These are phyloP conservation scores for Chrysoperla carnea DNA, from an alignment of 1,140 invertebrate genomes.

Conservation along the genomic window DNA sequence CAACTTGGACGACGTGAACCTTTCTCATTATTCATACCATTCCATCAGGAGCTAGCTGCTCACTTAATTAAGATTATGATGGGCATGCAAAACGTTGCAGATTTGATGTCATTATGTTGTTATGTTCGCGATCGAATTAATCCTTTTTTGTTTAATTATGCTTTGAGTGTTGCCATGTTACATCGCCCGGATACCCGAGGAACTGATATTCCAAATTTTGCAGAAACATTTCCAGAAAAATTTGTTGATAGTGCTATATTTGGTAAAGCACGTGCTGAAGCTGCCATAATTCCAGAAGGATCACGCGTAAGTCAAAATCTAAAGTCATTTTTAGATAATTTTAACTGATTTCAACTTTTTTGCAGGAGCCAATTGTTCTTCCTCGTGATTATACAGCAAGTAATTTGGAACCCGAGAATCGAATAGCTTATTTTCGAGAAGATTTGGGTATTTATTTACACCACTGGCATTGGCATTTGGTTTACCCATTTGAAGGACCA, in stretches of 20 bases:
- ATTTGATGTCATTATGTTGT: constrained; percentile 46
- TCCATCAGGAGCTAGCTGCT: constrained; percentile 45
- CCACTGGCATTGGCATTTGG: constrained; percentile 76
- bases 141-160: constrained; percentile 61
- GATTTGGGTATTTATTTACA: constrained; percentile 55
- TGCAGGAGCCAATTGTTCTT: constrained; percentile 39
- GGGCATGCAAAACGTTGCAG: constrained; percentile 47
- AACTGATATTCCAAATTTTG: constrained; percentile 46
- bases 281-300: constrained; percentile 39
- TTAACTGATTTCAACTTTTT: background rate
- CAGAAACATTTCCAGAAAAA: constrained; percentile 58
- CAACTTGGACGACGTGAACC: constrained; percentile 42
- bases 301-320: constrained; percentile 30
- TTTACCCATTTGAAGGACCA: constrained; percentile 50
- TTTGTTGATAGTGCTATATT: constrained; percentile 57
- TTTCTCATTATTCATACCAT: constrained; percentile 59
- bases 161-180: constrained; percentile 51
- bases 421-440: constrained; percentile 56
- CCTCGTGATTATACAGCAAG: constrained; percentile 57
- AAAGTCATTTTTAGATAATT: constrained; percentile 12
- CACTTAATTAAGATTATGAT: constrained; percentile 55
- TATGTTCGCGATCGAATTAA: constrained; percentile 58
- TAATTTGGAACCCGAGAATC: constrained; percentile 53
- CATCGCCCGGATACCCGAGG: constrained; percentile 58
- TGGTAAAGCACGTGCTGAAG: constrained; percentile 42